A percentile compares a stretch with the other conserved stretches of the same genome.
Conservation (phyloP, 2,113 vertebrate species). For the Patagioenas fasciata region DNA sequence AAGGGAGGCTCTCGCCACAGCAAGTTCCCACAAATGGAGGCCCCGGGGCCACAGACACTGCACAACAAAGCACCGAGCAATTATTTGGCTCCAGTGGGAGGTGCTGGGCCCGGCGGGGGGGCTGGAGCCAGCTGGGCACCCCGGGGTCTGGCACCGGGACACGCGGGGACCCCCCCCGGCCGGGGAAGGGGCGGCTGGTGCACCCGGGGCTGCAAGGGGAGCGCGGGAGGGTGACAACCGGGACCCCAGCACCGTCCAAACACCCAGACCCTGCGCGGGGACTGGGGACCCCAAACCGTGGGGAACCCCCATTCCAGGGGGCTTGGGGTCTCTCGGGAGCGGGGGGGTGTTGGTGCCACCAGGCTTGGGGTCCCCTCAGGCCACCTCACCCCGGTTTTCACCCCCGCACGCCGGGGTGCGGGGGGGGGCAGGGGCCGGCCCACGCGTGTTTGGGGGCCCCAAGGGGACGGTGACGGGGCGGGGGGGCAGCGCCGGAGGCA, state of each 20-base stretch:
- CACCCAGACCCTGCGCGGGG: background rate
- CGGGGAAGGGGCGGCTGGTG: no score
- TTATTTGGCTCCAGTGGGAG: constrained; percentile 84
- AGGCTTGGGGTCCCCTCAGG: background rate
- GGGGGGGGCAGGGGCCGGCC: background rate
- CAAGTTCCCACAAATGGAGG: constrained; percentile 80
- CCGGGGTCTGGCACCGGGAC: constrained; percentile 2
- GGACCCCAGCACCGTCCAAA: background rate
- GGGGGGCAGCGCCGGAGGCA: background rate
- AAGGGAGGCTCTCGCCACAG: constrained; percentile 77
- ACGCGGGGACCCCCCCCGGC: no score
- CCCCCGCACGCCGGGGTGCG: background rate
- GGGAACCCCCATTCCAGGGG: no score
- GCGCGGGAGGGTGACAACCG: background rate
- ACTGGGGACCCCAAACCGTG: background rate
- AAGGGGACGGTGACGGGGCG: background rate
- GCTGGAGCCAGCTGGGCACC: constrained; percentile 71
- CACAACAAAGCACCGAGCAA: constrained; percentile 81
- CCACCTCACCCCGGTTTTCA: background rate
- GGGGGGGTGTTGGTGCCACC: background rate
- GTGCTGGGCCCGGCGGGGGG: constrained; percentile 69
- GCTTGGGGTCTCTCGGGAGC: background rate
- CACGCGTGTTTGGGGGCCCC: background rate
- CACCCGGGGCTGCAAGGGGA: no score
- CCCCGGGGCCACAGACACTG: constrained; percentile 80